These are phyloP conservation scores for Noturus placidus DNA, from an alignment of 2,113 vertebrate species.

Conservation along the genomic window DNA sequence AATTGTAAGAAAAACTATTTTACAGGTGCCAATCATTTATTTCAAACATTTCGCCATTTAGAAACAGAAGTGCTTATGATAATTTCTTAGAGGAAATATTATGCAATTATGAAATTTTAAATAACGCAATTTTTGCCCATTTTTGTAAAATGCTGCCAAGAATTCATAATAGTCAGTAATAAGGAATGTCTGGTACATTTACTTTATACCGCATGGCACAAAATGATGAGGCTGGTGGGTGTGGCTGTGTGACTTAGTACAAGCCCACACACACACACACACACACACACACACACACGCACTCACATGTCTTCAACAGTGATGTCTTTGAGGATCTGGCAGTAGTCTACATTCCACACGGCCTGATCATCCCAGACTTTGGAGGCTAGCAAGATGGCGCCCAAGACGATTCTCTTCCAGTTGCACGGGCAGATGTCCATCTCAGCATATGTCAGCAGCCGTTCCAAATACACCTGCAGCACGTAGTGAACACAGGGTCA, in stretches of 20 bases:
- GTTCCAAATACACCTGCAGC: slow-evolving; percentile 91
- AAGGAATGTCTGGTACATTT: not conserved
- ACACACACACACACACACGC: slow-evolving; percentile 46
- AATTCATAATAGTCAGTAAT: not conserved
- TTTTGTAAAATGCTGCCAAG: not conserved
- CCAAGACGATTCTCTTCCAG: slow-evolving; percentile 96
- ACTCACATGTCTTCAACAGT: slow-evolving; percentile 99
- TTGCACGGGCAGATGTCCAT: slow-evolving; percentile 95
- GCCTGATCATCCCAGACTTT: slow-evolving; percentile 99
- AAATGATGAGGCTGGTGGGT: not conserved
- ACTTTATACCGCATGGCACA: not conserved
- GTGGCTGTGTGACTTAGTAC: not conserved
- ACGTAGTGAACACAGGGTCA: not conserved
- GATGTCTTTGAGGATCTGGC: slow-evolving; percentile 99
- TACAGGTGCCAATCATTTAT: not conserved
- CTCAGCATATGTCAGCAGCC: slow-evolving; percentile 95
- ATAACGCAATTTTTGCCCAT: not conserved
- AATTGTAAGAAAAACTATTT: not conserved
- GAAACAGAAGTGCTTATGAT: not conserved
- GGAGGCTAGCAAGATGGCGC: slow-evolving; percentile 94
- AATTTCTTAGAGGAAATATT: not conserved
- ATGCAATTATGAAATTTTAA: not conserved
- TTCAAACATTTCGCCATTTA: not conserved
- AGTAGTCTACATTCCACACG: slow-evolving; percentile 99
- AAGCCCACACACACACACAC: not conserved